These are phyloP conservation scores for Tachysurus vachellii DNA, from an alignment of 2,113 vertebrate genomes.

Conservation along the genomic window DNA sequence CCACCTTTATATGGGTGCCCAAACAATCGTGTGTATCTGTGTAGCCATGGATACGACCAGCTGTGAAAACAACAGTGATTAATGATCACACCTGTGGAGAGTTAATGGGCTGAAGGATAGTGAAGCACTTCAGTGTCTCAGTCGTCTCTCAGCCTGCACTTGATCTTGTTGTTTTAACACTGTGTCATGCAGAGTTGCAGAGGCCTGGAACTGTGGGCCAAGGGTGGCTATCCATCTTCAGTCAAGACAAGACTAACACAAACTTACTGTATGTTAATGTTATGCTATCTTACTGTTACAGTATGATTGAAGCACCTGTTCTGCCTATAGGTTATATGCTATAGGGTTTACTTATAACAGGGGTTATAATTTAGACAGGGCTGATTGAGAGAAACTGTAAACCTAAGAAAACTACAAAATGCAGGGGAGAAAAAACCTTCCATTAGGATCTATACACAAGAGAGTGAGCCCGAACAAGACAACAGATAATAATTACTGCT, in stretches of 20 bases:
- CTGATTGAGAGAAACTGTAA: neutral
- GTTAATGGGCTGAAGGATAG: slow-evolving; percentile 43
- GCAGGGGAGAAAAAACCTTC: neutral
- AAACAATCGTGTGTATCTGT: neutral
- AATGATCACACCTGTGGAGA: slow-evolving; percentile 60
- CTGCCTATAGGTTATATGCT: slow-evolving; percentile 1
- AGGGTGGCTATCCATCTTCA: slow-evolving; percentile 3
- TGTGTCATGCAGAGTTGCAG: slow-evolving; percentile 28
- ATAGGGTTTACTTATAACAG: neutral
- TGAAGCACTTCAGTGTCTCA: slow-evolving; percentile 32
- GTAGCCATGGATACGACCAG: slow-evolving; percentile 50
- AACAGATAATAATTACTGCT: neutral
- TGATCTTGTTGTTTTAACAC: slow-evolving; percentile 48
- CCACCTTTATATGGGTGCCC: neutral
- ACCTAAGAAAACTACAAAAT: neutral
- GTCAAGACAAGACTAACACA: slow-evolving; percentile 16
- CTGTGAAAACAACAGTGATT: slow-evolving; percentile 68
- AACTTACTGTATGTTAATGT: neutral
- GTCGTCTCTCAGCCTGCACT: slow-evolving; percentile 34
- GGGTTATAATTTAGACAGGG: neutral
- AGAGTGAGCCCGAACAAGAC: neutral
- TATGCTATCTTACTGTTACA: no score
- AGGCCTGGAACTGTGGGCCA: slow-evolving; percentile 21
- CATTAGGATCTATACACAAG: neutral
- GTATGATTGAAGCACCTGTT: slow-evolving; percentile 14